These are phyloP conservation scores for Setophaga coronata DNA, from an alignment of 2,113 vertebrate species.

Conservation along the genomic window DNA sequence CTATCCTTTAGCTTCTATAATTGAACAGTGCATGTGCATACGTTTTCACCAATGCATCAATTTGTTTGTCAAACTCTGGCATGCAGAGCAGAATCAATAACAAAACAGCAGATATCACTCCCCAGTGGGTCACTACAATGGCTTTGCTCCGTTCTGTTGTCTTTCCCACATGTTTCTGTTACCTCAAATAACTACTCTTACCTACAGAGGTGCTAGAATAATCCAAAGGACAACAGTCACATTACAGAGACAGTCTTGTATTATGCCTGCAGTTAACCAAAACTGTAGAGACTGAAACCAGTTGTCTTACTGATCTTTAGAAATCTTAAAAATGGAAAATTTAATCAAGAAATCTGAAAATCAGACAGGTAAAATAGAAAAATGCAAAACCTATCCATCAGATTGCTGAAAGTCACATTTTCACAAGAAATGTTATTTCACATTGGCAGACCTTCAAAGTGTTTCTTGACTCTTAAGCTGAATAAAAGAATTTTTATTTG, in stretches of 20 bases:
- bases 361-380: not conserved
- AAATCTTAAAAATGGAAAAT: not conserved
- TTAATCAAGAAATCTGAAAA: not conserved
- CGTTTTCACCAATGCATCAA: not conserved
- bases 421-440: not conserved
- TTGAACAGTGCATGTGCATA: not conserved
- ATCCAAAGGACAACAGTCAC: not conserved
- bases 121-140: not conserved
- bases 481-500: not conserved
- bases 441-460: not conserved
- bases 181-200: not conserved
- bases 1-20: not conserved
- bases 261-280: not conserved
- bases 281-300: not conserved
- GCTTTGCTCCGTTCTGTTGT: not conserved
- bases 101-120: not conserved
- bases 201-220: not conserved
- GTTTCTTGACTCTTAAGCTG: not conserved
- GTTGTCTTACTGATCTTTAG: not conserved
- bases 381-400: not conserved
- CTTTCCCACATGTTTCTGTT: not conserved
- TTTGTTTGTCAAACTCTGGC: not conserved
- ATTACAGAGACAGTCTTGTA: not conserved
- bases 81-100: constrained; percentile 3
- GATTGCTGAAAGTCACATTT: not conserved